Percentiles rank a stretch among this genome's conserved stretches.
Conservation (phyloP, 2,113 vertebrate species). For the Paedocypris sp. region DNA sequence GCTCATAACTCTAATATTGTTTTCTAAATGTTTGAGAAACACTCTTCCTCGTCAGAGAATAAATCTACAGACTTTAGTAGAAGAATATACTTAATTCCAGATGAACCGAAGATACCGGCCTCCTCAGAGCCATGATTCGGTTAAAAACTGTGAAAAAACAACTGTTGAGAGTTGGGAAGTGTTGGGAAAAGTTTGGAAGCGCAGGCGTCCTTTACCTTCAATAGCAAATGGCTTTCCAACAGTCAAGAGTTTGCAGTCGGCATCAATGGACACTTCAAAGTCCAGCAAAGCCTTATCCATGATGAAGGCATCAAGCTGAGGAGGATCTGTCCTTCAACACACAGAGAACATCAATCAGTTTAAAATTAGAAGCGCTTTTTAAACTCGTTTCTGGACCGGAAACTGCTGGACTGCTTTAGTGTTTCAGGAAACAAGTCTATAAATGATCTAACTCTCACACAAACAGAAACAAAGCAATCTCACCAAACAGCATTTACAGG, state of each 20-base stretch:
- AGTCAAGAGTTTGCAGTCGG: slow-evolving; percentile 87
- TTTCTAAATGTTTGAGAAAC: not conserved
- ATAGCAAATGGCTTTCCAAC: slow-evolving; percentile 96
- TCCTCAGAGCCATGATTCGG: not conserved
- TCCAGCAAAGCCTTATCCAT: slow-evolving; percentile 98
- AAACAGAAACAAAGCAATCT: too few species aligned
- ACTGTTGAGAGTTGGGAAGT: too few species aligned
- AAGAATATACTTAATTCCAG: not conserved
- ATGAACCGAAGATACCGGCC: not conserved
- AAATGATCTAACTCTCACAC: too few species aligned
- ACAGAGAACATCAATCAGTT: slow-evolving; percentile 29
- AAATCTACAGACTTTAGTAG: not conserved
- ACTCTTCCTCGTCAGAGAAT: not conserved
- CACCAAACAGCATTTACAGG: too few species aligned
- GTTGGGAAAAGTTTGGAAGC: too few species aligned
- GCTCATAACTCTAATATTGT: not conserved
- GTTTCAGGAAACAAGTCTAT: too few species aligned
- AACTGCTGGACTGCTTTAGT: too few species aligned
- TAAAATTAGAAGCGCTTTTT: too few species aligned
- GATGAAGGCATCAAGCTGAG: slow-evolving; percentile 88
- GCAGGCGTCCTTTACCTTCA: slow-evolving; percentile 67
- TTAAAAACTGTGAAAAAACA: too few species aligned
- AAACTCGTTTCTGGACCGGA: too few species aligned
- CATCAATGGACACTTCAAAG: slow-evolving; percentile 92
- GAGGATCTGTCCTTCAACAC: slow-evolving; percentile 74